A percentile compares a stretch with the other conserved stretches of the same genome.
Evolutionary conservation across 2,888 invertebrate genomes (phyloP).

Genomic region (Euplexia lucipara): DNA sequence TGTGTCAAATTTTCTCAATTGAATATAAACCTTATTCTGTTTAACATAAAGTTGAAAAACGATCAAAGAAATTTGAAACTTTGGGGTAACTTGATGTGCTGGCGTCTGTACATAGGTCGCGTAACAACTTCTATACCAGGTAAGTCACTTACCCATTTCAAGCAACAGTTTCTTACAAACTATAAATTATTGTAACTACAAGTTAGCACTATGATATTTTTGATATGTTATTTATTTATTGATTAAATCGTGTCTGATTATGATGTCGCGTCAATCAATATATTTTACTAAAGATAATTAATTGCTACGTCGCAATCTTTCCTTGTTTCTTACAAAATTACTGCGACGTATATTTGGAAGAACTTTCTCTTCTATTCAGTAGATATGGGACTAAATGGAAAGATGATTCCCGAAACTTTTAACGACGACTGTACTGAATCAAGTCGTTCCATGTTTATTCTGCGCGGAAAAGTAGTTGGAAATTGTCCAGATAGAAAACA

Average conservation of each 20-base stretch:
- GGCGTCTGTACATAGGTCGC: too few relatives aligned
- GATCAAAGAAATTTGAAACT: too few relatives aligned
- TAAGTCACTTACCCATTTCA: too few relatives aligned
- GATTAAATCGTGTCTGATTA: not conserved
- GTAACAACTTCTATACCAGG: too few relatives aligned
- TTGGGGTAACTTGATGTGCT: too few relatives aligned
- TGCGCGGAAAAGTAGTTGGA: conserved; percentile 48
- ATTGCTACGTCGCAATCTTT: not conserved
- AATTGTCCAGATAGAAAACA: conserved; percentile 33
- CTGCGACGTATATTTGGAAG: conserved; percentile 6
- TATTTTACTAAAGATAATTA: not conserved
- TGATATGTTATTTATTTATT: too few relatives aligned
- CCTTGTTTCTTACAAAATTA: conserved; percentile 1
- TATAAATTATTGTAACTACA: too few relatives aligned
- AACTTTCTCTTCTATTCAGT: conserved; percentile 17
- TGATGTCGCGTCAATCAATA: not conserved
- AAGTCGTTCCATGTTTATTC: conserved; percentile 50
- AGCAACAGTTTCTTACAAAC: too few relatives aligned
- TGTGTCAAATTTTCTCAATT: too few relatives aligned
- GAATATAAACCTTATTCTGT: too few relatives aligned
- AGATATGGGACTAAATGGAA: conserved; percentile 24
- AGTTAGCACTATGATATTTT: too few relatives aligned
- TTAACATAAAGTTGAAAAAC: too few relatives aligned
- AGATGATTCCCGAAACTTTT: conserved; percentile 38
- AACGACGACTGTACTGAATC: conserved; percentile 33